Evolutionary conservation across 2,797 vertebrate species (phyloP).

Genomic region (Vultur gryphus): DNA sequence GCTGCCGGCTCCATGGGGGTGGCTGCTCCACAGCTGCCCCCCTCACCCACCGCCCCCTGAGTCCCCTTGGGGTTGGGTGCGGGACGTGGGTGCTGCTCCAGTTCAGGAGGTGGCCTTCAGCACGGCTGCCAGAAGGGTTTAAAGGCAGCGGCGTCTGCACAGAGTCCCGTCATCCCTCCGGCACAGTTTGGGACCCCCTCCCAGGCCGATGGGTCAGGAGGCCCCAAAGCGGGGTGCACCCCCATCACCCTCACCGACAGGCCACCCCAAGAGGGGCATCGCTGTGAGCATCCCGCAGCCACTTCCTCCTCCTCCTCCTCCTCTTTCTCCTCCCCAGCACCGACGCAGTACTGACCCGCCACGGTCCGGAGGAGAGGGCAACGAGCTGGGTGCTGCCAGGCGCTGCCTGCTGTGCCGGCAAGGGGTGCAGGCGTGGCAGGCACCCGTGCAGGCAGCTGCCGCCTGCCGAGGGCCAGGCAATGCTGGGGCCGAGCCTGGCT

Average conservation of each 20-base stretch:
- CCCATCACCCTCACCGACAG: not conserved
- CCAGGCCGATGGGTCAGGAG: not conserved
- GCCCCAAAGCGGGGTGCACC: not conserved
- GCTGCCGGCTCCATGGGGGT: not conserved
- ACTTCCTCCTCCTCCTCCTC: not conserved
- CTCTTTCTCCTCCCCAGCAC: not conserved
- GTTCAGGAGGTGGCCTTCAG: not conserved
- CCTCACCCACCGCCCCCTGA: too few species aligned
- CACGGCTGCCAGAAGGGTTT: not conserved
- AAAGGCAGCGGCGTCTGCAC: not conserved
- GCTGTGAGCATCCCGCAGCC: not conserved
- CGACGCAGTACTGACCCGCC: not conserved
- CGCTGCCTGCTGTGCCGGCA: not conserved
- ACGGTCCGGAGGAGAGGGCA: not conserved
- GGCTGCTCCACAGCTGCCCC: not conserved
- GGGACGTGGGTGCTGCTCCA: not conserved
- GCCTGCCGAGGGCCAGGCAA: not conserved
- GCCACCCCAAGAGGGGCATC: not conserved
- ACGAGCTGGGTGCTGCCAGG: not conserved
- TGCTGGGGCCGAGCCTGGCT: not conserved
- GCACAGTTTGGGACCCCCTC: fast-evolving
- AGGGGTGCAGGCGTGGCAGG: not conserved
- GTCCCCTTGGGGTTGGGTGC: not conserved
- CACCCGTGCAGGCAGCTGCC: not conserved
- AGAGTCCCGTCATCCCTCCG: not conserved